A percentile compares a stretch with the other conserved stretches of the same genome.
phyloP scores from a whole-genome alignment of 2,888 invertebrate genomes.

The Suillia variegata region DNA sequence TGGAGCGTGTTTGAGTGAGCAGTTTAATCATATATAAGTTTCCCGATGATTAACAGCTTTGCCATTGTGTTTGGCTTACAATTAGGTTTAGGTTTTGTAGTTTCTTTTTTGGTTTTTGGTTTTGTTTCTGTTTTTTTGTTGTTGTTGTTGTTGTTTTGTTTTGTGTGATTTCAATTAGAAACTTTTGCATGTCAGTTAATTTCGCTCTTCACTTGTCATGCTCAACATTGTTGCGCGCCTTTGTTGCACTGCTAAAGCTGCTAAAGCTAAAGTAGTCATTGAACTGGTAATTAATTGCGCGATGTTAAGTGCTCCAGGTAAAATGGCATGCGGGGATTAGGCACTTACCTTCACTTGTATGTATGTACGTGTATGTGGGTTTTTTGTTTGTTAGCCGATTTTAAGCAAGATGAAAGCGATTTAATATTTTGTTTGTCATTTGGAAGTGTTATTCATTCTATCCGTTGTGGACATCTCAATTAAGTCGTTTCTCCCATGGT shows the following conservation, averaged over 20 bases:
- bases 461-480: too few species aligned
- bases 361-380: too few species aligned
- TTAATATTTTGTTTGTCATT: too few species aligned
- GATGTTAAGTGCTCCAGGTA: background rate
- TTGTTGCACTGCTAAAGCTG: background rate
- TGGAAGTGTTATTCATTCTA: too few species aligned
- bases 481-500: too few species aligned
- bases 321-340: too few species aligned
- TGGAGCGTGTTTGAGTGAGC: background rate
- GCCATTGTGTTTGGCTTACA: background rate
- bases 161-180: constrained; percentile 12
- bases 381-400: too few species aligned
- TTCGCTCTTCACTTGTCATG: background rate
- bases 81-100: too few species aligned
- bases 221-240: background rate
- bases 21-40: background rate
- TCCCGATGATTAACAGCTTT: background rate
- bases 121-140: background rate
- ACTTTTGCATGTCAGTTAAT: constrained; percentile 10
- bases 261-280: background rate
- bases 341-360: too few species aligned
- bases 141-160: background rate
- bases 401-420: too few species aligned
- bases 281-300: constrained; percentile 5
- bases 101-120: too few species aligned